These are phyloP conservation scores for Acanthurus lineatus DNA, from an alignment of 2,797 vertebrate species.

Conservation along the genomic window DNA sequence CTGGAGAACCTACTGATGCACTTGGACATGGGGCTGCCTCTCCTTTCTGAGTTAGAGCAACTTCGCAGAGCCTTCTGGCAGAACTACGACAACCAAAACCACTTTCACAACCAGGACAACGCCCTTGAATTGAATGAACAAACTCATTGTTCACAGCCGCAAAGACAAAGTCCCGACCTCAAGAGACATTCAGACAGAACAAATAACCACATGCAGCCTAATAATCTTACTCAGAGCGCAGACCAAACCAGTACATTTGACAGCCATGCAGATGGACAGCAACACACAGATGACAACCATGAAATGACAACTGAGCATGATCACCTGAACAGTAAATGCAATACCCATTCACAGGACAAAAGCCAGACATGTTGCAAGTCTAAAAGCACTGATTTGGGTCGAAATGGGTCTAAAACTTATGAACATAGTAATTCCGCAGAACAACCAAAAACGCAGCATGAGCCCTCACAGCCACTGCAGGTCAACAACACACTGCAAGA, in stretches of 20 bases:
- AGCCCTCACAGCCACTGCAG: conserved; percentile 44
- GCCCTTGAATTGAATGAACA: conserved; percentile 5
- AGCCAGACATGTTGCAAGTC: conserved; percentile 30
- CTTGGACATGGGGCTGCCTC: conserved; percentile 89
- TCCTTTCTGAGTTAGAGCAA: conserved; percentile 92
- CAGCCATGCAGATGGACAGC: conserved; percentile 21
- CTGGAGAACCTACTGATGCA: conserved; percentile 93
- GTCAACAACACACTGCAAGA: neutral
- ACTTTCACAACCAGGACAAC: conserved; percentile 18
- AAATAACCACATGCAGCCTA: conserved; percentile 26
- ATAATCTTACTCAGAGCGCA: conserved; percentile 8
- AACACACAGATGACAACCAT: neutral
- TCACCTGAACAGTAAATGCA: neutral
- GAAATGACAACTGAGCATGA: conserved; percentile 20
- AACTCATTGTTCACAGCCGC: conserved; percentile 16
- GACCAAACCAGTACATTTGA: conserved; percentile 24
- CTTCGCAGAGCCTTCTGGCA: conserved; percentile 89
- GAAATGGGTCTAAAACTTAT: conserved; percentile 26
- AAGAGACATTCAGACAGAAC: conserved; percentile 10
- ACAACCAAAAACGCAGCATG: conserved; percentile 20
- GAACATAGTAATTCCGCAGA: conserved; percentile 22
- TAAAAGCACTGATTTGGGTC: conserved; percentile 16
- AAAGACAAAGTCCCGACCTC: neutral
- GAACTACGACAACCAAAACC: conserved; percentile 71
- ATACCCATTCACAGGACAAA: conserved; percentile 22